A percentile compares a stretch with the other conserved stretches of the same genome.
Evolutionary conservation across 2,888 invertebrate species (phyloP).

Genomic region (Rotaria magnacalcarata): DNA sequence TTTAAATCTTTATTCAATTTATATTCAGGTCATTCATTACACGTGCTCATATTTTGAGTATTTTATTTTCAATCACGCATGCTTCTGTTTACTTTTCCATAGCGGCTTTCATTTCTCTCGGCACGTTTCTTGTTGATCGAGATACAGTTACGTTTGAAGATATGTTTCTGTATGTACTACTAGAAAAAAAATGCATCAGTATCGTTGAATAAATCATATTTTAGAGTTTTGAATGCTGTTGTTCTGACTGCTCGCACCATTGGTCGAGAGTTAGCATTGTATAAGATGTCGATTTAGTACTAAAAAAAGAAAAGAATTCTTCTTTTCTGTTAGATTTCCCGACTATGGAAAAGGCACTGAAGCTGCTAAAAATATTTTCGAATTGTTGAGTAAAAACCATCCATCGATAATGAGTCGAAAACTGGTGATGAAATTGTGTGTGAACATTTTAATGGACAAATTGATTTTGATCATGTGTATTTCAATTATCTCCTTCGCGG

Average conservation of each 20-base stretch:
- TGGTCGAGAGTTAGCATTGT: constrained; percentile 49
- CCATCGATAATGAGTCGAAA: constrained; percentile 51
- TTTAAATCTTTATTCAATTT: no score
- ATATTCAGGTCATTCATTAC: no score
- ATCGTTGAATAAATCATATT: no score
- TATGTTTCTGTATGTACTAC: no score
- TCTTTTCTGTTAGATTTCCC: constrained; percentile 49
- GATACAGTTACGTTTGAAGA: no score
- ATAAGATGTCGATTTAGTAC: constrained; percentile 46
- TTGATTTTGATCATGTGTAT: constrained; percentile 56
- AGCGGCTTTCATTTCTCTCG: no score
- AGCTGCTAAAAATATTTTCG: constrained; percentile 53
- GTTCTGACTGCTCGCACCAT: constrained; percentile 39
- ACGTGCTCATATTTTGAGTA: no score
- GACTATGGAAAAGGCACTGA: constrained; percentile 54
- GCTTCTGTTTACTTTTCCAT: no score
- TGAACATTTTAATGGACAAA: constrained; percentile 47
- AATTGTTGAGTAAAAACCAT: constrained; percentile 52
- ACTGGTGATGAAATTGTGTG: constrained; percentile 48
- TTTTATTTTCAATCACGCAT: no score
- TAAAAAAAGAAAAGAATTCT: constrained; percentile 37
- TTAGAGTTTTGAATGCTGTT: constrained; percentile 9
- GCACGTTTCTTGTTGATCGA: no score
- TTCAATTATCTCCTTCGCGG: constrained; percentile 58
- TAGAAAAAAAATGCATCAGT: no score